Evolutionary conservation across 2,888 invertebrate species (phyloP), one percentile per base, ranked within the genome.

Genomic region (Sphaerophoria rueppellii): DNA sequence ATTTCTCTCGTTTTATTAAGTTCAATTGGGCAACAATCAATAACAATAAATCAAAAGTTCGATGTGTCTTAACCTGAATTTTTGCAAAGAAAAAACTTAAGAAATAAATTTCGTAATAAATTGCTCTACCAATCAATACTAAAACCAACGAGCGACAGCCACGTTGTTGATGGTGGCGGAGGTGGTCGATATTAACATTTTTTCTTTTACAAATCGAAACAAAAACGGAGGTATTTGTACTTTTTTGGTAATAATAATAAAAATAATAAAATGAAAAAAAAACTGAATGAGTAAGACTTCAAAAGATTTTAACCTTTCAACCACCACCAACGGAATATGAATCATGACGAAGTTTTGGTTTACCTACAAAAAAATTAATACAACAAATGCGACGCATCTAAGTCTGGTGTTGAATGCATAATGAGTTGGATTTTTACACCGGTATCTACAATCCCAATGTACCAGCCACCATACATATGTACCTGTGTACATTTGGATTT

Each of bases 241-340:
- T 46, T 35, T 9, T 79, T 60, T 54, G 37, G 40, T 61, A 40
- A 40, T 67, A 77, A 76, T 24, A 24, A 24, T 24, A 24, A 24
- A 24, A 24, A 24, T 24, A 24, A 24, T 24, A 54, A 32, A 12
- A 46, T 32, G 54, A 54, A 43, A 43, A 43, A 9, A 43, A 43
- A 9, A 57, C 2, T 35, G 65, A 58, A 76, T 75, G 70, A 71
- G 63, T 65, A 71, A 75, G 58, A 55, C 69, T 73, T 60, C 46
- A 37, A 37, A 74, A 70, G 57, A 50, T 73, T 77, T 78, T 70
- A 82, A 78, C 82, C 78, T 80, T 80, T 80, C 57, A 69, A 63
- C 73, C 72, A 72, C 60, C 72, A 24, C 24, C 24, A 24, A 24
- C 24, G 50, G 77, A 82, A 77, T 78, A 70, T 82, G 82, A 82